Base-by-base conservation (phyloP, 2,113 vertebrate species). In the Podarcis raffonei region DNA sequence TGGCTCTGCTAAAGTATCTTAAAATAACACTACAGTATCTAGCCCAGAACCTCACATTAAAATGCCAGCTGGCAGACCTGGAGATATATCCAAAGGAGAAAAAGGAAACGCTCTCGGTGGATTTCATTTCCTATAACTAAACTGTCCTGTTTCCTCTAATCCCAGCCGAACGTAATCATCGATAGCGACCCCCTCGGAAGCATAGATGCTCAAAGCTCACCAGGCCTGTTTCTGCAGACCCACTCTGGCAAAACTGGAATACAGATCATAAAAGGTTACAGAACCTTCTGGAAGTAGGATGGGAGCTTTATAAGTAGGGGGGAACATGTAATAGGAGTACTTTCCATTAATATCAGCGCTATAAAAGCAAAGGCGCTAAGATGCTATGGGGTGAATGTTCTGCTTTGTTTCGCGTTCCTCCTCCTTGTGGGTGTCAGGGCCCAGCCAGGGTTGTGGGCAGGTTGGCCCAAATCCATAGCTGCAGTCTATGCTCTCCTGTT, bases 21-120 rank as follows among this genome's bases (percentile, higher is more conserved):
- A 96, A 97, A 97, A 97, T 96, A 96, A 96, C 95, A 96, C 92
- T 78, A 75, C 69, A 85, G 72, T 93, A 95, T 96, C 93, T 94
- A 94, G 94, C 95, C 95, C 96, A 95, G 95, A 95, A 94, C 94
- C 89, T 94, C 93, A 90, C 91, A 68, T 81, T 87, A 91, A 82
- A 86, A 82, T 91, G 94, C 96, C 96, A 97, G 95, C 95, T 95
- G 96, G 95, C 95, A 5, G 0, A 88, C 78, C 80, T 84, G 30
- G 87, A 84, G 83, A 91, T 89, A 74, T 92, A 88, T 81, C 81
- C 91, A 91, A 53, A 95, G 90, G 90, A 95, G 92, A 91, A 95
- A 93, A 76, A 94, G 95, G 96, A 96, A 97, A 94, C 89, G 5
- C 90, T 95, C 92, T 95, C 89, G 22, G 87, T 94, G 93, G 91